A percentile compares a stretch with the other conserved stretches of the same genome.
phyloP scores from a whole-genome alignment of 1,140 invertebrate species.

The Lamellibrachia luymesi region DNA sequence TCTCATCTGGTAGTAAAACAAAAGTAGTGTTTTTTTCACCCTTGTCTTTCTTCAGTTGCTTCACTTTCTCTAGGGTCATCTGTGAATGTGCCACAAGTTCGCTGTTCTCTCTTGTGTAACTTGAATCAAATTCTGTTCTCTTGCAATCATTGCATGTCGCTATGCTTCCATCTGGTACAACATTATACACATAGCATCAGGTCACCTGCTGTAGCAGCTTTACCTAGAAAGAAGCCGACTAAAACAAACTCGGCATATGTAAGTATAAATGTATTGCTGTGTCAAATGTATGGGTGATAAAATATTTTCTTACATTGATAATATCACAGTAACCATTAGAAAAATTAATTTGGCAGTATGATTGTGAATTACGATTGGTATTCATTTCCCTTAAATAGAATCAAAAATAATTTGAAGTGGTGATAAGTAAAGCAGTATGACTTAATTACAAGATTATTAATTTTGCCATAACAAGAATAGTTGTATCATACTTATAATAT shows the following conservation, averaged over 20 bases:
- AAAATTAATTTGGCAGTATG: too few relatives aligned
- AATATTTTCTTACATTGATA: too few relatives aligned
- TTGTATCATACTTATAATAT: too few relatives aligned
- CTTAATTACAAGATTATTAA: too few relatives aligned
- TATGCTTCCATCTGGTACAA: not conserved
- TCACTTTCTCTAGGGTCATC: conserved; percentile 18
- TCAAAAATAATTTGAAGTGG: too few relatives aligned
- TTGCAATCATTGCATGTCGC: conserved; percentile 22
- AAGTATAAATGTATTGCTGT: not conserved
- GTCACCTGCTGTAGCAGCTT: not conserved
- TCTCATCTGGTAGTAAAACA: too few relatives aligned
- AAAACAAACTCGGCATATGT: not conserved
- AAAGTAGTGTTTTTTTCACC: conserved; percentile 7
- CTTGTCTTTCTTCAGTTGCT: conserved; percentile 16
- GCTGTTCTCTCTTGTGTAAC: conserved; percentile 16
- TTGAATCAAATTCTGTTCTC: conserved; percentile 15
- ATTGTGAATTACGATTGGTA: too few relatives aligned
- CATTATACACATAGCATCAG: not conserved
- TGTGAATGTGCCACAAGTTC: conserved; percentile 19
- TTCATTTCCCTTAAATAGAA: too few relatives aligned
- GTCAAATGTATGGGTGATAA: too few relatives aligned
- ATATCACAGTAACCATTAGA: too few relatives aligned
- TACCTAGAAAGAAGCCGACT: not conserved
- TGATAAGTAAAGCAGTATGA: too few relatives aligned
- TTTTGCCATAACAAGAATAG: too few relatives aligned